Base-by-base conservation (phyloP, 2,888 invertebrate genomes). In the Drosophila quinaria region DNA sequence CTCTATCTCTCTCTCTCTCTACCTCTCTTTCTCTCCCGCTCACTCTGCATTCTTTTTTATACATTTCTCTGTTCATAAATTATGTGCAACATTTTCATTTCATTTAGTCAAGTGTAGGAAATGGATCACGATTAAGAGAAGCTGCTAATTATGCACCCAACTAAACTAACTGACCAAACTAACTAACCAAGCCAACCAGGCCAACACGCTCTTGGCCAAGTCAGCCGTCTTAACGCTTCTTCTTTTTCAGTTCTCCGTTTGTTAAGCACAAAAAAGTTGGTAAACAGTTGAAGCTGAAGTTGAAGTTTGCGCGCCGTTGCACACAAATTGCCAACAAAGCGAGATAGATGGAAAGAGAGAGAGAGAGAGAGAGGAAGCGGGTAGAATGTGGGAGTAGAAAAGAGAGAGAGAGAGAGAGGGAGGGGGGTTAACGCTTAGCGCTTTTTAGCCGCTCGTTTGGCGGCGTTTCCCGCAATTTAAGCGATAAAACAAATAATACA, bases 41-140 rank as follows among this genome's bases (percentile, higher is more conserved):
- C 58, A 29, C 22, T 22, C 13, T 31, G 22, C 22, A 22, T 22
- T 22, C 22, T 22, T 22, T 22, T 22, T 64, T 41, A 37, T 39
- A 39, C n/a, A 42, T 35, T 62, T 50, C 33, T 31, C 11, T 8
- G 6, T 10, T 62, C 74, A 81, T 87, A 88, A 90, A 87, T 87
- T 89, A 90, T 90, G 87, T 72, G 86, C 84, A 89, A 87, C 90
- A 86, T 87, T 86, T 87, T 90, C 81, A 87, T 87, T 88, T 35
- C 33, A 41, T 54, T 87, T 66, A 17, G 74, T 56, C 51, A 55
- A 60, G 75, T 79, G 65, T 71, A 73, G 78, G 75, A 87, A 89
- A 80, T 80, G 80, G 64, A 74, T 75, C 74, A 81, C 74, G 85
- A 84, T 89, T 84, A 84, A 78, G 67, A 75, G 65, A 65, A 61